A percentile compares a stretch with the other conserved stretches of the same genome.
phyloP scores from a whole-genome alignment of 2,888 invertebrate genomes.

The Lasioglossum figueresi region DNA sequence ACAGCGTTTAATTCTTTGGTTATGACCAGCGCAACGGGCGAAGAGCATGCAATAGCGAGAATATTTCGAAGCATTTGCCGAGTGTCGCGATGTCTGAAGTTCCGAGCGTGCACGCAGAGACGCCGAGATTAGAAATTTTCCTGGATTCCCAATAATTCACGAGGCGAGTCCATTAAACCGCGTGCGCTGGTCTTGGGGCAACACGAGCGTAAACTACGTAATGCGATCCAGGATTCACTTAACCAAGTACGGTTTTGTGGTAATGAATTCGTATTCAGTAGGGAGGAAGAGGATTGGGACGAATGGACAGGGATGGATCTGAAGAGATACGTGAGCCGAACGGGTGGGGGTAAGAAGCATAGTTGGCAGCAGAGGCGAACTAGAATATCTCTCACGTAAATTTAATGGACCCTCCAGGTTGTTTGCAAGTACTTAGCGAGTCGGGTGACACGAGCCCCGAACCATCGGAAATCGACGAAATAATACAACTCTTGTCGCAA shows the following conservation, averaged over 20 bases:
- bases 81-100: not conserved
- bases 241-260: conserved; percentile 35
- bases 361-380: not conserved
- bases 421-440: conserved; percentile 45
- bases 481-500: conserved; percentile 3
- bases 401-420: conserved; percentile 50
- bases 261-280: conserved; percentile 41
- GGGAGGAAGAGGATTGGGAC: not conserved
- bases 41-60: not conserved
- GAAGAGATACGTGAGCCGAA: not conserved
- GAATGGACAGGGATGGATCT: not conserved
- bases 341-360: conserved; percentile 18
- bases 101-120: not conserved
- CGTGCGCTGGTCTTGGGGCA: not conserved
- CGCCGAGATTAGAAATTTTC: conserved; percentile 1
- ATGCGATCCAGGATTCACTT: conserved; percentile 21
- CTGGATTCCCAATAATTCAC: not conserved
- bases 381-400: conserved; percentile 31
- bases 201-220: conserved; percentile 23
- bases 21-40: not conserved
- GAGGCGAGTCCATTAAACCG: conserved; percentile 18
- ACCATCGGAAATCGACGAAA: not conserved
- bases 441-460: conserved; percentile 4
- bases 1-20: not conserved
- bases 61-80: not conserved